Evolutionary conservation across 2,888 invertebrate genomes (phyloP), one percentile per base, ranked within the genome.

Genomic region (Lepidochitona cinerea): DNA sequence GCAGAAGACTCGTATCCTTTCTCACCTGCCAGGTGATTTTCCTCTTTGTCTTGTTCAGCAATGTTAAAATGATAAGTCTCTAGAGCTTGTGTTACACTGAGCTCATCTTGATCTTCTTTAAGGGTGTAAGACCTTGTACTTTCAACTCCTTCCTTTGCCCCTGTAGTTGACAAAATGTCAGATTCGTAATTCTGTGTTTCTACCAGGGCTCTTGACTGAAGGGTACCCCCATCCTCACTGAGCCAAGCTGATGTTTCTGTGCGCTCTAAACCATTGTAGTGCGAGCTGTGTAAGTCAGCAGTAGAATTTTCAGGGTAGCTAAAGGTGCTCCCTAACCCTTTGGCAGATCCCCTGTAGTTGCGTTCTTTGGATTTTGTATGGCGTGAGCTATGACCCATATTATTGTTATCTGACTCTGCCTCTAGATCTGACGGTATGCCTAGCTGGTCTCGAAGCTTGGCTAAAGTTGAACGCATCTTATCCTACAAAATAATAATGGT

Each of bases 1-100:
- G 18, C 1, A 7, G 49, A 49, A 7, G 49, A 49, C n/a, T 49
- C 23, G 49, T 49, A n/a, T 1, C n/a, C 23, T 18, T 49, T n/a
- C n/a, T 49, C 49, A 14, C 33, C 66, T 2, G 66, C 29, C 36
- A 35, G 18, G 12, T 37, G 41, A 32, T 59, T 59, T 29, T 59
- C 59, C 59, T 29, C 29, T 4, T 23, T 29, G 23, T 82, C 84
- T 37, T 79, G 74, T 12, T 72, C 75, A 9, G 78, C 81, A 23
- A 86, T 81, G 36, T 78, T 79, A 69, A 80, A 74, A 75, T 85
- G 81, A 59, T 87, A 87, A 65, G 80, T 78, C 70, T 81, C 77
- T 64, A 85, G 75, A 0, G 81, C 82, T 37, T 82, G 83, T 14
- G 83, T 83, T n/a, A 77, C 80, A 4, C 82, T 75, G 32, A 84